Evolutionary conservation across 2,797 vertebrate species (phyloP), one percentile per base, ranked within the genome.

Genomic region (Acanthiza pusilla): DNA sequence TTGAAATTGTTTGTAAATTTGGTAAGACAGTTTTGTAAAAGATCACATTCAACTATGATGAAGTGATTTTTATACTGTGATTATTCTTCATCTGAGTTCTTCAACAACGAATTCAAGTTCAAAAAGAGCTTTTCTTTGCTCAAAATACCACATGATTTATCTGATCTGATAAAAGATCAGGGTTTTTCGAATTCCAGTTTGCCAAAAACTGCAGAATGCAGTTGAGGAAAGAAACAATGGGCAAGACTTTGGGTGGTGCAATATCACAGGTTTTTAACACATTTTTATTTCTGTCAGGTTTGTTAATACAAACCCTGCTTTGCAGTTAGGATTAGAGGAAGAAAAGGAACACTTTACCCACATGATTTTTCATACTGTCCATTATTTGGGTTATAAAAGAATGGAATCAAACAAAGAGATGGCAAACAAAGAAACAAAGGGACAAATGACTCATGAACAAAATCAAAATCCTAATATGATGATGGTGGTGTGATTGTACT

Each of bases 391-490:
- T 51, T 84, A 80, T n/a, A 71, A 84, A 77, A 94, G 48, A 80
- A 88, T 80, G 34, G 58, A 84, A 50, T 63, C 57, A 83, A 77
- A 71, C 19, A 75, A 89, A 84, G 40, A 89, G 43, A 32, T 75
- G n/a, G 32, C 27, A 91, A 91, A 61, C 47, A 73, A 82, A 82
- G 67, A 94, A 88, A 85, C 50, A 86, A 86, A 91, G 57, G n/a
- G 53, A 91, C 27, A 89, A 63, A 62, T 80, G 16, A 80, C 61
- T 83, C 57, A 73, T 17, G 3, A 80, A 32, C 11, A 88, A 72
- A 83, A 77, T 60, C n/a, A 71, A 90, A 90, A 62, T 48, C 36
- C 45, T 84, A 65, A 48, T 74, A 61, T 48, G 34, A 92, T 26
- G 73, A 43, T 74, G 61, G n/a, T 80, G 45, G 74, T 40, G 16